Percentiles rank a stretch among this genome's conserved stretches.
Conservation (phyloP, 2,888 invertebrate species). For the Adineta ricciae region DNA sequence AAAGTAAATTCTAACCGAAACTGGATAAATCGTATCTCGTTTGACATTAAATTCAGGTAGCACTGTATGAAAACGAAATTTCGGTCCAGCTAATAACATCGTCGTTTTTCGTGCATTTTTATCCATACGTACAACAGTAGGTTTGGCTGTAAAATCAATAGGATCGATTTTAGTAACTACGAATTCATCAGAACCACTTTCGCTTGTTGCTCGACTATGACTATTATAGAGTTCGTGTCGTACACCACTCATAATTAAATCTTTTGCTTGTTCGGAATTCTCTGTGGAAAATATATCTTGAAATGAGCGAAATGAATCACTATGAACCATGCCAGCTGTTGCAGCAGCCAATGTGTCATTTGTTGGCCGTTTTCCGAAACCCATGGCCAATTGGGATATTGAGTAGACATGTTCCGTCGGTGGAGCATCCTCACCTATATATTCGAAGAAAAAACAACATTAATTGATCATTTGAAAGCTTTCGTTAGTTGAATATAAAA, state of each 20-base stretch:
- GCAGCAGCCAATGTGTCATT: not conserved
- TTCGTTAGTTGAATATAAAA: no score
- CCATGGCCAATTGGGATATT: not conserved
- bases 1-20: not conserved
- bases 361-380: not conserved
- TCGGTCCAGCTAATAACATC: constrained; percentile 7
- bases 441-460: not conserved
- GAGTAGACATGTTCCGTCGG: not conserved
- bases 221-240: not conserved
- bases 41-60: not conserved
- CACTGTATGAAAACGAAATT: not conserved
- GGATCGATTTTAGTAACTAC: not conserved
- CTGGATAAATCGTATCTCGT: not conserved
- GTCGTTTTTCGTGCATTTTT: not conserved
- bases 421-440: not conserved
- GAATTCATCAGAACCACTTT: not conserved
- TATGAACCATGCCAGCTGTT: not conserved
- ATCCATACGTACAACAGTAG: not conserved
- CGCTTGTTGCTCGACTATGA: not conserved
- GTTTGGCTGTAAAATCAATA: not conserved
- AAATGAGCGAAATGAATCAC: not conserved
- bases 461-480: no score
- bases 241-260: not conserved
- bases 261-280: not conserved
- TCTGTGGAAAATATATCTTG: not conserved